Evolutionary conservation across 2,113 vertebrate genomes (phyloP).

Genomic region (Panthera uncia): DNA sequence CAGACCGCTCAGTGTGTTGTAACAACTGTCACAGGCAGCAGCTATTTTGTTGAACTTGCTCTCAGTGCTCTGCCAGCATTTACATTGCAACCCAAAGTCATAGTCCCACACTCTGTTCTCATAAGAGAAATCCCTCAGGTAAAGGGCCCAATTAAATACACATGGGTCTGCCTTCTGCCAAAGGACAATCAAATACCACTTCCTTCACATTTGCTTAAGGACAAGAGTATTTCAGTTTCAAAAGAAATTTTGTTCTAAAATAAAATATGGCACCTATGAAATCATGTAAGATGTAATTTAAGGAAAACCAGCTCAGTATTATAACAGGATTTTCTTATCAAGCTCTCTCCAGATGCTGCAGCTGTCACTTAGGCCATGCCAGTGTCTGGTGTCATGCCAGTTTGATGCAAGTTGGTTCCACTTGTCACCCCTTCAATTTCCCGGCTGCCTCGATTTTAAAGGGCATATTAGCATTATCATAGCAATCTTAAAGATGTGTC

Average conservation of each 20-base stretch:
- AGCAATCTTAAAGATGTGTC: constrained; percentile 81
- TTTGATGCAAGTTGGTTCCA: constrained; percentile 86
- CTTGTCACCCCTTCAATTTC: constrained; percentile 88
- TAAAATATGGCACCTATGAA: constrained; percentile 74
- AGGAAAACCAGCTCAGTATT: constrained; percentile 70
- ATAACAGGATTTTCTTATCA: constrained; percentile 89
- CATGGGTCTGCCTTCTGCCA: constrained; percentile 47
- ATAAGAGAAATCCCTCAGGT: constrained; percentile 44
- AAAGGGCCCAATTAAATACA: constrained; percentile 72
- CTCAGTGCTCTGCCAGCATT: neutral
- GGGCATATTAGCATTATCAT: constrained; percentile 87
- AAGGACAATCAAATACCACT: constrained; percentile 69
- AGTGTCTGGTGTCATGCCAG: constrained; percentile 82
- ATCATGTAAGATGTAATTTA: constrained; percentile 78
- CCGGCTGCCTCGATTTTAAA: constrained; percentile 85
- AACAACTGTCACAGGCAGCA: neutral
- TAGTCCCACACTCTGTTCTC: constrained; percentile 46
- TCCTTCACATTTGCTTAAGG: constrained; percentile 72
- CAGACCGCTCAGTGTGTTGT: neutral
- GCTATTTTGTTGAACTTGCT: constrained; percentile 22
- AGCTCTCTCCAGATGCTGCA: constrained; percentile 82
- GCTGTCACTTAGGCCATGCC: constrained; percentile 84
- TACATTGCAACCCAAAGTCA: constrained; percentile 15
- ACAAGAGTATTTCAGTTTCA: constrained; percentile 52
- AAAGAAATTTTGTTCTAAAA: constrained; percentile 72